Conservation (phyloP, 2,113 vertebrate genomes). For the Nycticebus coucang region DNA sequence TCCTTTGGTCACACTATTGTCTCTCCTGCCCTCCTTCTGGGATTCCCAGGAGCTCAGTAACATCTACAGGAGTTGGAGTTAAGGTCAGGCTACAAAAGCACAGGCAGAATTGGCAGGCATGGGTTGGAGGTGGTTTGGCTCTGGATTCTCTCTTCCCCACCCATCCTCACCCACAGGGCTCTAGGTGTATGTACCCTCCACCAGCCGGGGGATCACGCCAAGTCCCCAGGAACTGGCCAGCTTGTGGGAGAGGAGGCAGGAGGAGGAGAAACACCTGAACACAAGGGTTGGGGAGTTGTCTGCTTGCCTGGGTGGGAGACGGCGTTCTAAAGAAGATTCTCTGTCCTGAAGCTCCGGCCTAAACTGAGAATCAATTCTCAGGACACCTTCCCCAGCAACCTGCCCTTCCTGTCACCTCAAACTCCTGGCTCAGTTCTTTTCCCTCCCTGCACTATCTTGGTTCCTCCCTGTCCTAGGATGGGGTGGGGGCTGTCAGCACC, state of each 20-base stretch:
- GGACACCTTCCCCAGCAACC: background rate
- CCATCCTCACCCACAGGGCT: no score
- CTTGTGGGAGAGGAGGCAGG: background rate
- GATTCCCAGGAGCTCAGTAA: background rate
- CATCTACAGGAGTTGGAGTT: background rate
- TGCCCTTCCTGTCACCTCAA: background rate
- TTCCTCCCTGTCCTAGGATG: background rate
- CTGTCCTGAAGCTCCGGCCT: background rate
- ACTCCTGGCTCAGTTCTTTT: background rate
- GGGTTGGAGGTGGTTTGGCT: background rate
- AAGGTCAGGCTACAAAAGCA: background rate
- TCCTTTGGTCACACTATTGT: background rate
- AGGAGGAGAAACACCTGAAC: background rate
- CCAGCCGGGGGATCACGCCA: background rate
- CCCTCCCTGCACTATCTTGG: background rate
- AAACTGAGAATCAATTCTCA: background rate
- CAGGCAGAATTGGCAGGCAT: background rate
- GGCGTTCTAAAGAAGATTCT: background rate
- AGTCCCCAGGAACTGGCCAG: background rate
- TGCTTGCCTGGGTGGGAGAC: background rate
- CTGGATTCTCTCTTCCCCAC: background rate
- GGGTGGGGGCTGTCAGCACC: rapidly evolving
- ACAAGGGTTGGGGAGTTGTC: background rate
- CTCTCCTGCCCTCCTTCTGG: background rate
- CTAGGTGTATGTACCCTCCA: background rate